These are phyloP conservation scores for Gymnocheta viridis DNA, from an alignment of 2,888 invertebrate genomes.

Conservation along the genomic window DNA sequence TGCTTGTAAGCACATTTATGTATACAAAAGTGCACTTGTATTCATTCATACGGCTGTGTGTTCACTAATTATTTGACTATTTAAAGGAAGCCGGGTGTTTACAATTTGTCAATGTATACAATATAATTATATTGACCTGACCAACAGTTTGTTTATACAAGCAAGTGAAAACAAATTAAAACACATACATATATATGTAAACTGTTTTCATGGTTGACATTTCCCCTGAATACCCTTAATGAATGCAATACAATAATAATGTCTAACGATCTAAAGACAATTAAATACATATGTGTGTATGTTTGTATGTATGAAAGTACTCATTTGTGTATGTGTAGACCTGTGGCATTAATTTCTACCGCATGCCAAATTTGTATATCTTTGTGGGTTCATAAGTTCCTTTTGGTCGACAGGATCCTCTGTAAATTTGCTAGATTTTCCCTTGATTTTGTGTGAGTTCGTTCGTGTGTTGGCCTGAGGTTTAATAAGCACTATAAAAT, in stretches of 20 bases:
- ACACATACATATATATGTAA: not conserved
- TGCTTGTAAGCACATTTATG: too few relatives aligned
- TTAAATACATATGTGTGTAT: not conserved
- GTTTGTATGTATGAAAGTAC: not conserved
- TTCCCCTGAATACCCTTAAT: conserved; percentile 6
- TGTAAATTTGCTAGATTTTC: conserved; percentile 11
- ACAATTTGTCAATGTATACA: conserved; percentile 55
- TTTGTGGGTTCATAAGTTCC: conserved; percentile 8
- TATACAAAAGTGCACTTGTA: not conserved
- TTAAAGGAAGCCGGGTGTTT: conserved; percentile 34
- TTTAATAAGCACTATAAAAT: not conserved
- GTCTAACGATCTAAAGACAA: conserved; percentile 48
- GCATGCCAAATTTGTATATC: not conserved
- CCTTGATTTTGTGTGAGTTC: conserved; percentile 2
- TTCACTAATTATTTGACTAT: not conserved
- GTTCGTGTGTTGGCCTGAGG: conserved; percentile 14
- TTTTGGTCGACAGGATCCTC: not conserved
- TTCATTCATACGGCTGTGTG: not conserved
- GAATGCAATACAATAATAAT: conserved; percentile 43
- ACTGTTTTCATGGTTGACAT: conserved; percentile 24
- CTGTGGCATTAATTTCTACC: not conserved
- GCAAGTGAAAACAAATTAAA: not conserved
- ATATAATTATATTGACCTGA: conserved; percentile 37
- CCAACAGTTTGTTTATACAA: conserved; percentile 6
- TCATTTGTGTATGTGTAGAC: not conserved